phyloP scores from a whole-genome alignment of 2,797 vertebrate genomes.

The Tympanoctomys barrerae region DNA sequence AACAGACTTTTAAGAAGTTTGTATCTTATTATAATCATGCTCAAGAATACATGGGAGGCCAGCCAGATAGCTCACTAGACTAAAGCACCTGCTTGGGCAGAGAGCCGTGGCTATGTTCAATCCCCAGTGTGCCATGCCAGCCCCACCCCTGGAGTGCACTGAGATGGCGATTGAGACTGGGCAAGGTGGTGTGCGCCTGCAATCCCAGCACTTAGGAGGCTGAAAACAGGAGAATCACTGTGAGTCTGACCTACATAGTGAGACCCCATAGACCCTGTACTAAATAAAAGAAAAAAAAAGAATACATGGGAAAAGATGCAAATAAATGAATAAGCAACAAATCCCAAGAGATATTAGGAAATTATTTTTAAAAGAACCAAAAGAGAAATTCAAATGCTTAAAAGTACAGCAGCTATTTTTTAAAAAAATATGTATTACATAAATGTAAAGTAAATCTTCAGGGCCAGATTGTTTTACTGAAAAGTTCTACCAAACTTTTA shows the following conservation, averaged over 20 bases:
- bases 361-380: background rate
- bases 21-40: background rate
- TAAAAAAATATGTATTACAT: background rate
- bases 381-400: slow-evolving; percentile 10
- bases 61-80: too few relatives aligned
- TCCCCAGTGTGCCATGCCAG: too few relatives aligned
- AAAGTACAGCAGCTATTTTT: slow-evolving; percentile 24
- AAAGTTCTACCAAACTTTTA: slow-evolving; percentile 3
- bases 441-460: background rate
- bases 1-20: background rate
- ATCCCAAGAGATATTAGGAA: background rate
- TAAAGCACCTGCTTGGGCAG: too few relatives aligned
- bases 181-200: too few relatives aligned
- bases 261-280: too few relatives aligned
- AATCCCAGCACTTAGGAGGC: too few relatives aligned
- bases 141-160: too few relatives aligned
- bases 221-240: too few relatives aligned
- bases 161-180: too few relatives aligned
- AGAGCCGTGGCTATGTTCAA: too few relatives aligned
- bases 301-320: background rate
- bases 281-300: background rate
- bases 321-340: slow-evolving; percentile 33
- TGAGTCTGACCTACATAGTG: too few relatives aligned
- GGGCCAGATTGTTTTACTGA: background rate
- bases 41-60: background rate